Base-by-base conservation (phyloP, 2,113 vertebrate genomes). In the Theropithecus gelada region DNA sequence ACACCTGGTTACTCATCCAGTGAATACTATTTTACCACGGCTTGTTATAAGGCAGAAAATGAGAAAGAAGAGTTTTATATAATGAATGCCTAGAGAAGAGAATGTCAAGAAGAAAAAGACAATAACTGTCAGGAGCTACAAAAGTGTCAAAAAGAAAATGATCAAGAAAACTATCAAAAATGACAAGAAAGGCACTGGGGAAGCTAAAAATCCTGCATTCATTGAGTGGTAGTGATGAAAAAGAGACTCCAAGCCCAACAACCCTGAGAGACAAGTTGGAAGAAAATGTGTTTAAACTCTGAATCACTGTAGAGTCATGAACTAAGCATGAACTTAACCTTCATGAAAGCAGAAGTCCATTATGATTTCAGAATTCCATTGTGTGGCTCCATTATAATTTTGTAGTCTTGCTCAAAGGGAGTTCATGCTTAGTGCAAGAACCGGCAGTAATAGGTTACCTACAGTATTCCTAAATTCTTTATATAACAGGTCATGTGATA, bases 61-160 rank as follows among this genome's bases (percentile, higher is more conserved):
- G 4, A 73, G 70, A 90, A 35, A 73, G 70, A 86, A 30, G 43
- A 27, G 32, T 32, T 96, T 72, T 72, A 82, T n/a, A 3, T 88
- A 78, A 70, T 48, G 30, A 81, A 75, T 48, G 35, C 30, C 64
- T 30, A 79, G 11, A 50, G 30, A 48, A 83, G 8, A 92, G 18
- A 85, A 27, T 48, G 22, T 93, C 75, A 73, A 83, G 38, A 86
- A 61, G 25, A 95, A 87, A 88, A 57, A 82, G 35, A 70, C 14
- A 22, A 22, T 50, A 81, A 90, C 14, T 68, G 11, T 81, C 66
- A 82, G 38, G 45, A 96, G 10, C 70, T 84, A 90, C 55, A 87
- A 75, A 97, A 90, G 68, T 22, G 55, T 82, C 73, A 90, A 90
- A 82, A 76, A 88, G 48, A 86, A 85, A 79, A 93, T 4, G 18